Evolutionary conservation across 2,797 vertebrate species (phyloP), one percentile per base, ranked within the genome.

Genomic region (Coreius guichenoti): DNA sequence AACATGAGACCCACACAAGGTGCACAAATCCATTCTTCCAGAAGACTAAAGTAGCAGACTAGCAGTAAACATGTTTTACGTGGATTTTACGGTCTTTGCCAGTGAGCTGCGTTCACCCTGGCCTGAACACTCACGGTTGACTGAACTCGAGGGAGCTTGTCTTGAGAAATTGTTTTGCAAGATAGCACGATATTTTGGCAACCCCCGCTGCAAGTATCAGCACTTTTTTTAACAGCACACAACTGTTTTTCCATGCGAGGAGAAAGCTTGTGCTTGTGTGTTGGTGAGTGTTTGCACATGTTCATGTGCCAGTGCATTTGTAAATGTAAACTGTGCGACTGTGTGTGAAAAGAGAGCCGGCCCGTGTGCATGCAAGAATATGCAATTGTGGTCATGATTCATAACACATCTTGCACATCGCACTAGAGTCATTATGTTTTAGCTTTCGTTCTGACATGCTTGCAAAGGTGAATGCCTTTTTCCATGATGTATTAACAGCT

Each of bases 161-260:
- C 63, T 94, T 94, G 92, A 86, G 78, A 94, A 95, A 94, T 67
- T 86, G 58, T 94, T 94, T 94, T 93, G 93, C 93, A 95, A 95
- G 90, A 94, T 88, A 92, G 91, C 43, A 73, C 87, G 91, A 81
- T 12, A 70, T 90, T 93, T 91, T 94, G 90, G 93, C 92, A 92
- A 92, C 84, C 85, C 21, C 76, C 70, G 86, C 85, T 92, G 91
- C 91, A 89, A 89, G 89, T 87, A 90, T 94, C 93, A 94, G 94
- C 93, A 92, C 92, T 93, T 88, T 87, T 68, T 45, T 81, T 80
- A 63, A 76, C 49, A 82, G 80, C 49, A 17, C 73, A 75, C 47
- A 61, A 73, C 31, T 81, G 86, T 82, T 76, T 87, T 83, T 88
- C 90, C 87, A 86, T 85, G 87, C 70, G 83, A 74, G 58, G 29